Evolutionary conservation across 2,888 invertebrate genomes (phyloP), one percentile per base, ranked within the genome.

Genomic region (Ganaspis brasiliensis): DNA sequence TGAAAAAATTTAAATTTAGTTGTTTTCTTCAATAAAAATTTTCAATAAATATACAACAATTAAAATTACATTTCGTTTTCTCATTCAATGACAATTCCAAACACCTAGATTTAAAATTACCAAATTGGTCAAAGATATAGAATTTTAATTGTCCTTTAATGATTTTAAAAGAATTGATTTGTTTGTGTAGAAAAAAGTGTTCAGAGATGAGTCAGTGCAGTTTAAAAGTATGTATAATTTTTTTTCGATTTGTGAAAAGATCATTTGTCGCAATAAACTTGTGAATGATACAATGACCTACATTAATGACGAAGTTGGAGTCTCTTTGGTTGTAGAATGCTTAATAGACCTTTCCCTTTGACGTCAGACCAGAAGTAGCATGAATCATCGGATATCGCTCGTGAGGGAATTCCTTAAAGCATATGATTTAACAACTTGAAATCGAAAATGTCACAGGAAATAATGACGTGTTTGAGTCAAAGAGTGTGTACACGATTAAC

Each of bases 381-480:
- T 67, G 67, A 67, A 67, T 67, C 67, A 67, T 40, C 24, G 45
- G 16, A 19, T 24, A 24, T 45, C 4, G 24, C 26, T 67, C 24
- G 24, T 21, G 45, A 67, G 67, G 67, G 67, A 67, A 45, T 67
- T 67, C 67, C 67, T 45, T 14, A 67, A 14, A 59, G 19, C 9
- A 26, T 57, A 31, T n/a, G 26, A 57, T 24, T 57, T 14, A 59
- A 45, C 67, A n/a, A 14, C 40, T n/a, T 67, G n/a, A 67, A 45
- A 67, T 67, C 24, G 67, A 67, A 67, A 67, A 67, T 45, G 63
- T 63, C 37, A 21, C n/a, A 40, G n/a, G 21, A 67, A 67, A 67
- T 67, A 45, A 67, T 67, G n/a, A 45, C 37, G 40, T 40, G 40
- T 40, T 8, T n/a, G 12, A 63, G 19, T 21, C 14, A 31, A 26